Conservation (phyloP, 2,113 vertebrate genomes). For the Megaptera novaeangliae region DNA sequence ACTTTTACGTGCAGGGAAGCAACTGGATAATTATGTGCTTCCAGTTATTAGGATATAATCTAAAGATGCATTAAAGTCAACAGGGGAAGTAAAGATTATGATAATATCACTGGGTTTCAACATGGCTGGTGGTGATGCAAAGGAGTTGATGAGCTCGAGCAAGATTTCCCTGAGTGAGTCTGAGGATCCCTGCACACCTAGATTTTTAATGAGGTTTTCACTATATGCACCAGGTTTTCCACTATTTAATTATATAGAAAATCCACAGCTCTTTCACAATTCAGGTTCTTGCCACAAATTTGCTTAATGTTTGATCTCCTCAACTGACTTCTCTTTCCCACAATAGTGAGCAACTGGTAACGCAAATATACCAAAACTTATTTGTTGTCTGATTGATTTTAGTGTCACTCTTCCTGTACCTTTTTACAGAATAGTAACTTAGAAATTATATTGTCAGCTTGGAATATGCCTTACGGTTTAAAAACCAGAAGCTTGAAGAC, state of each 20-base stretch:
- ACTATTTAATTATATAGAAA: background rate
- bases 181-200: background rate
- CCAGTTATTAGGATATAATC: background rate
- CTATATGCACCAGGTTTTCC: background rate
- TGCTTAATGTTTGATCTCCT: background rate
- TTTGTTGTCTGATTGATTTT: background rate
- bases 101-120: background rate
- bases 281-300: background rate
- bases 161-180: background rate
- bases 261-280: background rate
- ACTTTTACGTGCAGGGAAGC: background rate
- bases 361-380: background rate
- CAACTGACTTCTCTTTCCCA: background rate
- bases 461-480: background rate
- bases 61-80: background rate
- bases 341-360: background rate
- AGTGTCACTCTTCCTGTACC: background rate
- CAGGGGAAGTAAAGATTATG: background rate
- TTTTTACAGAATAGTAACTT: background rate
- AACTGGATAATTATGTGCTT: background rate
- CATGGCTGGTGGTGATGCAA: background rate
- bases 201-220: background rate
- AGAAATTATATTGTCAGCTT: background rate
- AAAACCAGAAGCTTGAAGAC: background rate
- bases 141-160: background rate